Conservation (phyloP, 1,140 invertebrate species). For the Procambarus clarkii region DNA sequence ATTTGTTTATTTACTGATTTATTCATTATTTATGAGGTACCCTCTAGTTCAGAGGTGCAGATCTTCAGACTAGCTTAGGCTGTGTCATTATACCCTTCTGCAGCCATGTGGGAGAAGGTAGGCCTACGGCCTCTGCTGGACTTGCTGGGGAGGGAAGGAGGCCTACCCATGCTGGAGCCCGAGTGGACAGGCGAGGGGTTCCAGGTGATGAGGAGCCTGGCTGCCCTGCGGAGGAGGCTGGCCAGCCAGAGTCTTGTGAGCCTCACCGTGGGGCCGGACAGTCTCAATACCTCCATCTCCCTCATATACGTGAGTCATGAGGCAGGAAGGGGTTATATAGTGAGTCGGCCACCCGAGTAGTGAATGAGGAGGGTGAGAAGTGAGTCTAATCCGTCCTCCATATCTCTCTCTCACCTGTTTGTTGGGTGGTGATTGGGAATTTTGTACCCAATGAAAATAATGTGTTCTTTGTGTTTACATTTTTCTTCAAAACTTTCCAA, state of each 20-base stretch:
- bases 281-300: conserved; percentile 2
- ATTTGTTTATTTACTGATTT: no score
- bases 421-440: no score
- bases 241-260: neutral
- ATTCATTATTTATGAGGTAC: no score
- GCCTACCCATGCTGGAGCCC: conserved; percentile 17
- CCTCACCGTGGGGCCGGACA: conserved; percentile 3
- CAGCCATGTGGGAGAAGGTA: conserved; percentile 12
- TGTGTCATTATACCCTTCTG: neutral
- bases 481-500: neutral
- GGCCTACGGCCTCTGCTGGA: conserved; percentile 13
- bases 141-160: conserved; percentile 9
- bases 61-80: no score
- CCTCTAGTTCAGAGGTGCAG: no score
- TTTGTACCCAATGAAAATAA: no score
- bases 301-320: conserved; percentile 23
- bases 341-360: neutral
- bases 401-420: no score
- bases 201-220: neutral
- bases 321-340: no score
- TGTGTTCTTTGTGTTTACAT: neutral
- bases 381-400: no score
- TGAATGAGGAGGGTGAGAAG: neutral
- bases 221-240: neutral
- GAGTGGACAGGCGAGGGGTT: neutral